Base-by-base conservation (phyloP, 64 coral and sea anemone species). In the Anthopleura sola region DNA sequence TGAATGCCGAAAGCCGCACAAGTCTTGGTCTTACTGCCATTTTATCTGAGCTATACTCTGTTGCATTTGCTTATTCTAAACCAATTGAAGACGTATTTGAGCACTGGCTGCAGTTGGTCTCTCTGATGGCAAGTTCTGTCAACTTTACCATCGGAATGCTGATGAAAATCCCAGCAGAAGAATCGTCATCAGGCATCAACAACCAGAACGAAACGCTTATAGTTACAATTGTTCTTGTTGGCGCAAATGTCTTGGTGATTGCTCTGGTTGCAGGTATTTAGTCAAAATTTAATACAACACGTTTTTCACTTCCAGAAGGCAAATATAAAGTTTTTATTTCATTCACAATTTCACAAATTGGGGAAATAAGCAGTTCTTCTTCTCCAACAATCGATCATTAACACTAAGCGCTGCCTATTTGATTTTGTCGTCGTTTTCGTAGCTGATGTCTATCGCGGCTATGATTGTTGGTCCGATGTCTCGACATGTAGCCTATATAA, bases 81-180 rank as follows among this genome's bases (percentile, higher is more conserved):
- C 88, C 88, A 32, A 85, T 90, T 46, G 58, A 53, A 50, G 82
- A 90, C 33, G 40, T 3, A 0, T 90, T 75, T 24, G 88, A 90
- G 18, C 75, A 90, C 6, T 90, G 82, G 88, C 66, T 90, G 26
- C 88, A 90, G 32, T 39, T 85, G 40, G 17, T 39, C n/a, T 90
- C 88, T 28, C 66, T 85, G 13, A 84, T 90, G 82, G 88, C 88
- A 24, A 55, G 60, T 15, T 83, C 83, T 84, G 88, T 83, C 21
- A 90, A 90, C 46, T 75, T 90, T 7, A 23, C 83, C 11, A 81
- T 90, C 2, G 88, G 82, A 75, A 90, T 90, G 88, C 24, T 90
- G 9, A 31, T 90, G 18, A 90, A 90, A 82, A 85, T 92, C 37
- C 91, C 91, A 3, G 51, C 29, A 16, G 91, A 92, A 8, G 81